Conservation (phyloP, 2,888 invertebrate species). For the Drosophila rellima region DNA sequence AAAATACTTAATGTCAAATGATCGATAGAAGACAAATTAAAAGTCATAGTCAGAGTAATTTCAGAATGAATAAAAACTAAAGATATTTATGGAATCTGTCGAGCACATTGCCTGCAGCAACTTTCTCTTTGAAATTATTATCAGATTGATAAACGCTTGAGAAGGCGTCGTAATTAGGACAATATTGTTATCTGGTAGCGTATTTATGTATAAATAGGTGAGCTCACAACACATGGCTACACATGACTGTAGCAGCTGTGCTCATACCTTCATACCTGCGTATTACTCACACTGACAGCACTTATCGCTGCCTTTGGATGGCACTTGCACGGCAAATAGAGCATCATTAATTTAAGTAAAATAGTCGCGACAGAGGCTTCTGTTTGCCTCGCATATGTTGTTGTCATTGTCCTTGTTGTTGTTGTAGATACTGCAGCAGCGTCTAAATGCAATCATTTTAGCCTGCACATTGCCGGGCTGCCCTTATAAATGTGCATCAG, state of each 20-base stretch:
- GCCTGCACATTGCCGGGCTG: slow-evolving; percentile 38
- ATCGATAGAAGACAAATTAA: background rate
- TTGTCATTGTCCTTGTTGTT: slow-evolving; percentile 33
- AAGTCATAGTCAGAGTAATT: too few relatives aligned
- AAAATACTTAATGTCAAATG: background rate
- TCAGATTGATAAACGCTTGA: background rate
- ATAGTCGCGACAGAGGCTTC: slow-evolving; percentile 58
- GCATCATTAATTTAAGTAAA: slow-evolving; percentile 78
- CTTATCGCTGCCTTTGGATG: slow-evolving; percentile 60
- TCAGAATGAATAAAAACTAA: background rate
- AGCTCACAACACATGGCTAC: slow-evolving; percentile 23
- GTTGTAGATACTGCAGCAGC: slow-evolving; percentile 18
- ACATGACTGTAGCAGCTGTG: slow-evolving; percentile 23
- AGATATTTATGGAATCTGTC: background rate
- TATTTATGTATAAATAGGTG: slow-evolving; percentile 17
- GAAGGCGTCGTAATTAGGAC: slow-evolving; percentile 4
- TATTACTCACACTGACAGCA: slow-evolving; percentile 59
- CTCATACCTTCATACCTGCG: slow-evolving; percentile 30
- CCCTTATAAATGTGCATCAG: slow-evolving; percentile 74
- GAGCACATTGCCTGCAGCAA: background rate
- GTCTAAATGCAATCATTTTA: slow-evolving; percentile 77
- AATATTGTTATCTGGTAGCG: slow-evolving; percentile 11
- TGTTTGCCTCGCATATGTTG: slow-evolving; percentile 8
- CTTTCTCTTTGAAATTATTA: background rate
- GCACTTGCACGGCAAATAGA: slow-evolving; percentile 69